A percentile compares a stretch with the other conserved stretches of the same genome.
These are phyloP conservation scores for Syngnathus rostellatus DNA, from an alignment of 2,797 vertebrate species.

Conservation along the genomic window DNA sequence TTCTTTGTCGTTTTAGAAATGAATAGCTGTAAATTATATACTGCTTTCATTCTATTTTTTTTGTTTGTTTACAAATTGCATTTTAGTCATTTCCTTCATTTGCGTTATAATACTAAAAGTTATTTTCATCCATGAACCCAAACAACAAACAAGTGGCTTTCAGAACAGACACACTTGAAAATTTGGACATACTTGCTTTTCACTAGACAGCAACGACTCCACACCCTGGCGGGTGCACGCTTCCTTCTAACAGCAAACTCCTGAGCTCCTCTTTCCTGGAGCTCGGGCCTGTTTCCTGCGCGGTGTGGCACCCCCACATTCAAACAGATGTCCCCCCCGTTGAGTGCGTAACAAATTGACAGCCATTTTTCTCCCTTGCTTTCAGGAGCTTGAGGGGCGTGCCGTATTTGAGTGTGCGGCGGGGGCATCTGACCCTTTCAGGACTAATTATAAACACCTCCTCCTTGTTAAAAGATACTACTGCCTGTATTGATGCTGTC, in stretches of 20 bases:
- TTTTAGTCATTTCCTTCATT: no score
- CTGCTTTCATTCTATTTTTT: no score
- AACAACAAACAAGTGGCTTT: background rate
- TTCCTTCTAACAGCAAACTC: constrained; percentile 10
- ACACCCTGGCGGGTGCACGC: background rate
- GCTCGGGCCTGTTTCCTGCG: constrained; percentile 25
- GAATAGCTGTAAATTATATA: no score
- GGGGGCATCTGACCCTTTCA: constrained; percentile 2
- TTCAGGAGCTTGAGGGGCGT: background rate
- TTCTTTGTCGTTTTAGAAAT: no score
- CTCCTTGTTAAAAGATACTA: constrained; percentile 15
- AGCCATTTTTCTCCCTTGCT: constrained; percentile 35
- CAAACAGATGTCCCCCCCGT: constrained; percentile 21
- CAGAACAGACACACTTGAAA: background rate
- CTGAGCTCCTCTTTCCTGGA: constrained; percentile 19
- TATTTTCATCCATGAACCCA: no score
- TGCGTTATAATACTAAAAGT: no score
- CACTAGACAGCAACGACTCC: background rate
- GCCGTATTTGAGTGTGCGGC: constrained; percentile 1
- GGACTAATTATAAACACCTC: constrained; percentile 12
- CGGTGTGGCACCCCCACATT: background rate
- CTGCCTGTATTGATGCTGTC: constrained; percentile 1
- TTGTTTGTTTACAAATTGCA: no score
- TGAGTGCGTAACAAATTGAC: constrained; percentile 36
- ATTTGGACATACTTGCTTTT: background rate